Percentiles rank a stretch among this genome's conserved stretches.
Evolutionary conservation across 2,113 vertebrate genomes (phyloP).

Genomic region (Chionis minor): DNA sequence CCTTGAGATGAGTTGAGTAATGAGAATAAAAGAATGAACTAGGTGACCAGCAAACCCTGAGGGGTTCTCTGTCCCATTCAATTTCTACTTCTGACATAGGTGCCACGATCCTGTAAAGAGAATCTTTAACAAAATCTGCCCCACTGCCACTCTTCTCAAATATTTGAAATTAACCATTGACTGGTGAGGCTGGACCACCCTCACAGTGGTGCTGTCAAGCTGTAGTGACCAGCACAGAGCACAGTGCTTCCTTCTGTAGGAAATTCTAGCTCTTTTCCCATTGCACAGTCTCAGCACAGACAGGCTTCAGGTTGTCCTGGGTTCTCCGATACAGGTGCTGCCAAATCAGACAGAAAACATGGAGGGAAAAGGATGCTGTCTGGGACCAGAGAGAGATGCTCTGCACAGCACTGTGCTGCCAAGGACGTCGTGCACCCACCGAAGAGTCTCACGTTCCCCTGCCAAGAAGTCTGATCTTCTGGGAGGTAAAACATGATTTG

Average conservation of each 20-base stretch:
- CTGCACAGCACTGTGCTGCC: neutral
- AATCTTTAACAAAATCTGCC: neutral
- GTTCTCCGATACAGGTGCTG: neutral
- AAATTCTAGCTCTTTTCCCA: neutral
- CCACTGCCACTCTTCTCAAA: neutral
- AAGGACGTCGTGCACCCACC: accelerated
- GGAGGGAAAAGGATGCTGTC: accelerated
- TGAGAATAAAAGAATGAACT: neutral
- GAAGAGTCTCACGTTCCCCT: neutral
- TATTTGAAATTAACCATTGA: neutral
- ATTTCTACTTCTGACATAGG: neutral
- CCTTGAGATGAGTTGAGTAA: neutral
- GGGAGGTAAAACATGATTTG: neutral
- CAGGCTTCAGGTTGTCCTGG: neutral
- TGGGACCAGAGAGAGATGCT: accelerated
- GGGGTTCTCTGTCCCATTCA: neutral
- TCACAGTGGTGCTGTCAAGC: neutral
- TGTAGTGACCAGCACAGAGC: neutral
- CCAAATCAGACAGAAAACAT: neutral
- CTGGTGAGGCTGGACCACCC: accelerated
- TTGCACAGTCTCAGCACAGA: neutral
- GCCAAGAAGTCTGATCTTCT: neutral
- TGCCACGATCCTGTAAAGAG: neutral
- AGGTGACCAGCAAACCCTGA: neutral
- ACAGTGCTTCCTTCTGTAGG: neutral